phyloP scores from a whole-genome alignment of 2,888 invertebrate species.

The Cheilosia urbana region DNA sequence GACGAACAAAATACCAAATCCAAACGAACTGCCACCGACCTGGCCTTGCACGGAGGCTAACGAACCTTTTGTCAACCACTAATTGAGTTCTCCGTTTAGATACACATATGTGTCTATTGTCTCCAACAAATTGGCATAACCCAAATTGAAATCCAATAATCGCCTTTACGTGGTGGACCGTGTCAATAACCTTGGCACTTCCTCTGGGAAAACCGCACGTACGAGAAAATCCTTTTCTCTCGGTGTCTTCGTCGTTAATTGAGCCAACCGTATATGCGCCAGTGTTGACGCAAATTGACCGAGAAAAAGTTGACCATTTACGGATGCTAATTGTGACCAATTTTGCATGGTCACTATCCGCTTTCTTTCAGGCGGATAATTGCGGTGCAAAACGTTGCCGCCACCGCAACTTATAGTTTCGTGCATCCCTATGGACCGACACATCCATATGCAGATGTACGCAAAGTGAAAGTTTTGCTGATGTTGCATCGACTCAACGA shows the following conservation, averaged over 20 bases:
- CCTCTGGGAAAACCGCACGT: conserved; percentile 32
- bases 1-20: background rate
- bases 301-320: conserved; percentile 63
- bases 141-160: conserved; percentile 48
- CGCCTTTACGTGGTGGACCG: conserved; percentile 24
- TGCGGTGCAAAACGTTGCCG: conserved; percentile 27
- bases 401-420: conserved; percentile 39
- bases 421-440: conserved; percentile 18
- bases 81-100: conserved; percentile 6
- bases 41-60: conserved; percentile 5
- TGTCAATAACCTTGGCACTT: conserved; percentile 44
- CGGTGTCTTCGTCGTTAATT: conserved; percentile 51
- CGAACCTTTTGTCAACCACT: conserved; percentile 28
- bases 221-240: conserved; percentile 42
- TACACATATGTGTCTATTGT: background rate
- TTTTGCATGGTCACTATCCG: conserved; percentile 56
- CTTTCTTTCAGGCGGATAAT: conserved; percentile 69
- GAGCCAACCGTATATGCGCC: conserved; percentile 27
- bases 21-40: background rate
- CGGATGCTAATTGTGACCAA: conserved; percentile 62
- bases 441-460: conserved; percentile 45
- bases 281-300: conserved; percentile 68
- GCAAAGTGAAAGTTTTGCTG: conserved; percentile 64
- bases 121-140: conserved; percentile 30
- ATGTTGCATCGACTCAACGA: conserved; percentile 43